phyloP scores from a whole-genome alignment of 2,113 vertebrate genomes.

The Nesogale talazaci region DNA sequence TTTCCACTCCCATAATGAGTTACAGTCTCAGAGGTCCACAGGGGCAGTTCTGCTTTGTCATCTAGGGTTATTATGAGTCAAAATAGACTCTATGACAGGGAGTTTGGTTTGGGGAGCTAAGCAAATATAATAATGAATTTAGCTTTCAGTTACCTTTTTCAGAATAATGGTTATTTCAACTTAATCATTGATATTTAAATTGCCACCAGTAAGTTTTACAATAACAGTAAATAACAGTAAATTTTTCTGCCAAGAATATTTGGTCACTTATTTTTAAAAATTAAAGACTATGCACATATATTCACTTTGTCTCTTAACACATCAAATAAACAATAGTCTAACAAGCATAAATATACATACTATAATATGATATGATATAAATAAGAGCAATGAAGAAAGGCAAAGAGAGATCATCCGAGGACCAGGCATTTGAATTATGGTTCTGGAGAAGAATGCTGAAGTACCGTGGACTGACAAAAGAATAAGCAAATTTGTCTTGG shows the following conservation, averaged over 20 bases:
- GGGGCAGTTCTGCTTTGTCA: too few species aligned
- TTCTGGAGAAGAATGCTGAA: background rate
- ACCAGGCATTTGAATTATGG: background rate
- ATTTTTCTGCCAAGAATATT: constrained; percentile 37
- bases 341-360: background rate
- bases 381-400: background rate
- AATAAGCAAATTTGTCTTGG: too few species aligned
- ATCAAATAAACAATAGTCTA: constrained; percentile 10
- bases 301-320: constrained; percentile 13
- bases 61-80: too few species aligned
- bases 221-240: too few species aligned
- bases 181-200: constrained; percentile 60
- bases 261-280: constrained; percentile 43
- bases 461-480: too few species aligned
- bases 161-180: constrained; percentile 5
- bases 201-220: constrained; percentile 16
- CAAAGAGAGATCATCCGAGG: background rate
- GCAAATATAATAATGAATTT: background rate
- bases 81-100: too few species aligned
- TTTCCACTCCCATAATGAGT: too few species aligned
- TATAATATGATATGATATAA: background rate
- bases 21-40: too few species aligned
- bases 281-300: background rate
- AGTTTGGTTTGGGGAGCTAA: too few species aligned
- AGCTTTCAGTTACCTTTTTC: constrained; percentile 13